Percentiles rank a stretch among this genome's conserved stretches.
phyloP scores from a whole-genome alignment of 2,113 vertebrate species.

The Oncorhynchus mykiss region DNA sequence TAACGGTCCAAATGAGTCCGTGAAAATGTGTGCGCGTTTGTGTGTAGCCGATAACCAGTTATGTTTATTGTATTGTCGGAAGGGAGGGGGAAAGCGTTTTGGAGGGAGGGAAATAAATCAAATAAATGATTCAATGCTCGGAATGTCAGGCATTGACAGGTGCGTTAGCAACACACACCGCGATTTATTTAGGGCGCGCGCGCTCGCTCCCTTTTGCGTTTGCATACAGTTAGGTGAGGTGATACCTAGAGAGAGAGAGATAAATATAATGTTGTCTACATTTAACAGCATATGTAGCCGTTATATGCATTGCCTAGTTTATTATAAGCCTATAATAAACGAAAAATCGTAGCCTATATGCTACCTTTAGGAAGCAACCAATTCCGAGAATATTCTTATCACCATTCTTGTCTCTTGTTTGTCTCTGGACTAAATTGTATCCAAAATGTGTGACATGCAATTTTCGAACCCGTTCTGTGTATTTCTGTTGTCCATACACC shows the following conservation, averaged over 20 bases:
- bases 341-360: no score
- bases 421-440: not conserved
- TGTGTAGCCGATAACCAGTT: slow-evolving; percentile 32
- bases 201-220: slow-evolving; percentile 48
- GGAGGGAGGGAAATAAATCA: slow-evolving; percentile 31
- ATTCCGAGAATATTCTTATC: no score
- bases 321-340: not conserved
- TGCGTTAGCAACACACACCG: slow-evolving; percentile 51
- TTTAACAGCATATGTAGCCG: no score
- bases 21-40: slow-evolving; percentile 19
- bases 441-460: not conserved
- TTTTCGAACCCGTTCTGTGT: not conserved
- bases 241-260: slow-evolving; percentile 25
- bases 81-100: slow-evolving; percentile 28
- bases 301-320: not conserved
- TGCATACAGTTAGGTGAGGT: slow-evolving; percentile 55
- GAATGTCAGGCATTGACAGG: slow-evolving; percentile 62
- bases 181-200: slow-evolving; percentile 60
- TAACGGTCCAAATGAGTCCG: slow-evolving; percentile 7
- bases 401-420: not conserved
- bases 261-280: not conserved
- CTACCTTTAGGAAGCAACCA: no score
- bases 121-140: slow-evolving; percentile 41
- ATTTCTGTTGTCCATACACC: not conserved
- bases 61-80: slow-evolving; percentile 43